Evolutionary conservation across 2,888 invertebrate species (phyloP).

Genomic region (Spilarctia lutea): DNA sequence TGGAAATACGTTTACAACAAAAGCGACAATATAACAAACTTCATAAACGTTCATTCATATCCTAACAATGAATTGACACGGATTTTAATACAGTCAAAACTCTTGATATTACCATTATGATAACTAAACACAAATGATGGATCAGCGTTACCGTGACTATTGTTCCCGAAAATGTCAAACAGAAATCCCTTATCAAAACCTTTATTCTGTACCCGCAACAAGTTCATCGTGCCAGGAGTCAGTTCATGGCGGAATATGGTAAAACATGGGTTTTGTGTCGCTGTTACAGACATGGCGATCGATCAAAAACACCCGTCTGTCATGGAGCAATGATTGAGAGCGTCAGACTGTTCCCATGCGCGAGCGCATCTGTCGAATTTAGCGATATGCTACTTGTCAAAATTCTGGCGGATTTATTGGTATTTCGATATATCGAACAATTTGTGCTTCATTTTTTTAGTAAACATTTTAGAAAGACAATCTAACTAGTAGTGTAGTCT

Average conservation of each 20-base stretch:
- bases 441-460: background rate
- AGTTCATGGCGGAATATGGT: conserved; percentile 35
- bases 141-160: conserved; percentile 28
- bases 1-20: background rate
- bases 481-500: background rate
- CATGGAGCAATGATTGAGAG: conserved; percentile 61
- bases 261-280: conserved; percentile 49
- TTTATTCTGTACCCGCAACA: conserved; percentile 33
- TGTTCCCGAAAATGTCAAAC: conserved; percentile 38
- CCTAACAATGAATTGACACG: background rate
- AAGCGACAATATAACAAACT: conserved; percentile 13
- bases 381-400: conserved; percentile 57
- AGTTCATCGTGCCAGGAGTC: conserved; percentile 40
- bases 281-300: conserved; percentile 57
- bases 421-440: background rate
- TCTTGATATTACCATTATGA: conserved; percentile 7
- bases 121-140: conserved; percentile 34
- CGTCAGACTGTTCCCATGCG: conserved; percentile 45
- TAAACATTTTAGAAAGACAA: background rate
- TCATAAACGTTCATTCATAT: conserved; percentile 8
- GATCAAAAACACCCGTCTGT: conserved; percentile 64
- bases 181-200: conserved; percentile 43
- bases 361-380: conserved; percentile 62
- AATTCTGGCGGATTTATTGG: conserved; percentile 18
- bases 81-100: background rate